These are phyloP conservation scores for Larimichthys polyactis DNA, from an alignment of 2,113 vertebrate genomes.

Conservation along the genomic window DNA sequence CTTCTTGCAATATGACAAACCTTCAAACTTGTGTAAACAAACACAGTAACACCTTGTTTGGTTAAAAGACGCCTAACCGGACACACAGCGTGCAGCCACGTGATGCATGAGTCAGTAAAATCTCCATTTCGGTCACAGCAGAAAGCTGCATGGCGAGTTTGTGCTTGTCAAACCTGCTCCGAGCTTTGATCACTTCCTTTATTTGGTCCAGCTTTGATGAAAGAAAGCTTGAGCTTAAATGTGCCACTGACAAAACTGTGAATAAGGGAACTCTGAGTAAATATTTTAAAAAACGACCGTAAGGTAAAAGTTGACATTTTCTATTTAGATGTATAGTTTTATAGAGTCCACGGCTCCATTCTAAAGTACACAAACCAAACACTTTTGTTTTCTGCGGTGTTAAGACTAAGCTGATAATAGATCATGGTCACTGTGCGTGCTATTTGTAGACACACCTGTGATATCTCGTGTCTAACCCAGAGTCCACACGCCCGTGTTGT, in stretches of 20 bases:
- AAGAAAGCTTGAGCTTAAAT: conserved; percentile 47
- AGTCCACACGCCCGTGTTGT: background rate
- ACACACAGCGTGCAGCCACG: background rate
- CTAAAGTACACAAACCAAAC: background rate
- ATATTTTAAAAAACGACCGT: conserved; percentile 14
- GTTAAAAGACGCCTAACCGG: conserved; percentile 3
- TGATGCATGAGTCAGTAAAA: conserved; percentile 50
- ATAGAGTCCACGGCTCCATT: conserved; percentile 43
- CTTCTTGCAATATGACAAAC: conserved; percentile 28
- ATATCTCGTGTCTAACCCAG: conserved; percentile 42
- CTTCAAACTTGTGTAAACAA: background rate
- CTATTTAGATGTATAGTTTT: conserved; percentile 74
- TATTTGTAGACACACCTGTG: conserved; percentile 25
- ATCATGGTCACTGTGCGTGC: conserved; percentile 6
- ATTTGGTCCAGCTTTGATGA: conserved; percentile 25
- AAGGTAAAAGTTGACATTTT: conserved; percentile 56
- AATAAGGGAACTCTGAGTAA: conserved; percentile 10
- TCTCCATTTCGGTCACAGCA: conserved; percentile 26
- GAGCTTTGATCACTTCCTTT: background rate
- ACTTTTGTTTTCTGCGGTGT: conserved; percentile 42
- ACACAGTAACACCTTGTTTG: background rate
- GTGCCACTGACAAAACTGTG: conserved; percentile 57
- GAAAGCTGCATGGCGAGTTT: conserved; percentile 52
- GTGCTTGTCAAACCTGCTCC: conserved; percentile 25
- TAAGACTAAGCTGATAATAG: conserved; percentile 31